Conservation (phyloP, 1,140 invertebrate genomes). For the Drosophila ambigua region DNA sequence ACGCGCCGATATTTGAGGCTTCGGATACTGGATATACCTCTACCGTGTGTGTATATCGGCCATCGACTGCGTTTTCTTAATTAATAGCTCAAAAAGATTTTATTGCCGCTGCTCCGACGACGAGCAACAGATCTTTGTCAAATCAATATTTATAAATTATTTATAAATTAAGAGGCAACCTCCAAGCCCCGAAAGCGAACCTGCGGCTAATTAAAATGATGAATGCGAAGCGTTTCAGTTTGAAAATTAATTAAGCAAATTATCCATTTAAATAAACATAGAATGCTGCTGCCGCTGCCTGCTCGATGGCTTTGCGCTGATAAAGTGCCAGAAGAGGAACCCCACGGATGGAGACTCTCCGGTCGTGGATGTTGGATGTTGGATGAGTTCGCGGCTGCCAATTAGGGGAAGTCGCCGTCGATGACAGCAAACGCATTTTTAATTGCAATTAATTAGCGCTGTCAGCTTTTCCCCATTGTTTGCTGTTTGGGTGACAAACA, state of each 20-base stretch:
- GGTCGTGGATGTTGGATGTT: conserved; percentile 16
- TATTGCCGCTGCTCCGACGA: conserved; percentile 30
- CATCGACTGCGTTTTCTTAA: conserved; percentile 51
- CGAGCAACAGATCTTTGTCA: conserved; percentile 47
- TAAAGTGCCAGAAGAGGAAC: conserved; percentile 25
- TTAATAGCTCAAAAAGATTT: conserved; percentile 60
- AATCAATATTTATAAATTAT: conserved; percentile 73
- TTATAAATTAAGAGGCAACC: conserved; percentile 62
- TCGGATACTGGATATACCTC: conserved; percentile 26
- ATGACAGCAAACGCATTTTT: conserved; percentile 52
- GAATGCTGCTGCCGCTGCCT: conserved; percentile 41
- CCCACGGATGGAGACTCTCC: conserved; percentile 14
- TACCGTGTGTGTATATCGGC: conserved; percentile 5
- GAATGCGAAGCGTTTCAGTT: conserved; percentile 65
- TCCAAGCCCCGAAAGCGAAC: conserved; percentile 21
- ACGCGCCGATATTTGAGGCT: conserved; percentile 10
- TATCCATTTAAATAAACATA: conserved; percentile 63
- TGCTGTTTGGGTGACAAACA: conserved; percentile 24
- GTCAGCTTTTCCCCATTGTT: conserved; percentile 45
- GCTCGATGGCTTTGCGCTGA: conserved; percentile 53
- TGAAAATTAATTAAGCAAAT: conserved; percentile 64
- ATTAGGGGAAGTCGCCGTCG: conserved; percentile 50
- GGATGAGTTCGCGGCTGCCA: conserved; percentile 65
- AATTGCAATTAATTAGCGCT: conserved; percentile 54
- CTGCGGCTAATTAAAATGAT: conserved; percentile 70